Percentiles rank a stretch among this genome's conserved stretches.
Conservation (phyloP, 1,140 invertebrate genomes). For the Drosophila tsacasi region DNA sequence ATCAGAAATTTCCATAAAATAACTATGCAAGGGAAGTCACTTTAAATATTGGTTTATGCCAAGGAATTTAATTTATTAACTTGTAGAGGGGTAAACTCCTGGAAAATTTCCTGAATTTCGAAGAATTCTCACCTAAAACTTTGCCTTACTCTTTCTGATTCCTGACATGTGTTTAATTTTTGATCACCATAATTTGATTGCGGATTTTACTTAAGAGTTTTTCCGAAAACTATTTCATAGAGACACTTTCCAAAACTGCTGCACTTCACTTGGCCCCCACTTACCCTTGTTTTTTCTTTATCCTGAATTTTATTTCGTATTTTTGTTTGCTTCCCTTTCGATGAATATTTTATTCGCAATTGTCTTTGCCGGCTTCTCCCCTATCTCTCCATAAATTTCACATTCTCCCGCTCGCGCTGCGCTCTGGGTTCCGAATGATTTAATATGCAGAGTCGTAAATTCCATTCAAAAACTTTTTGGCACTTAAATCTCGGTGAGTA, state of each 20-base stretch:
- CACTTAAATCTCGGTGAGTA: conserved; percentile 49
- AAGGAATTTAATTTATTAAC: not conserved
- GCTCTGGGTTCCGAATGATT: conserved; percentile 58
- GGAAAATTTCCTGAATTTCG: not conserved
- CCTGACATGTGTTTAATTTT: conserved; percentile 9
- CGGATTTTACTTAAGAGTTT: not conserved
- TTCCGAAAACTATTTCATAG: not conserved
- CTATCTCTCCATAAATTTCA: conserved; percentile 29
- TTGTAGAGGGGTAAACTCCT: not conserved
- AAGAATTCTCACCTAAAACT: not conserved
- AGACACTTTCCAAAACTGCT: not conserved
- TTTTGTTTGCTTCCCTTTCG: conserved; percentile 9
- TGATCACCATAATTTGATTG: conserved; percentile 7
- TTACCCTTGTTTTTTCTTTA: conserved; percentile 10
- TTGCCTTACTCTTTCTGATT: not conserved
- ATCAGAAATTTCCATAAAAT: conserved; percentile 15
- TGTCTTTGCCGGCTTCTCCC: conserved; percentile 20
- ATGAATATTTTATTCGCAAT: conserved; percentile 71
- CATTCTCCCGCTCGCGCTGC: conserved; percentile 18
- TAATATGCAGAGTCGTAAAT: conserved; percentile 79
- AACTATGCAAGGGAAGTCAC: not conserved
- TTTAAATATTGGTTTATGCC: conserved; percentile 1
- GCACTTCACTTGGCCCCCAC: not conserved
- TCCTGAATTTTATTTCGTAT: conserved; percentile 27
- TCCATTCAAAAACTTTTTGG: conserved; percentile 59